Evolutionary conservation across 2,888 invertebrate species (phyloP).

Genomic region (Willowsia nigromaculata): DNA sequence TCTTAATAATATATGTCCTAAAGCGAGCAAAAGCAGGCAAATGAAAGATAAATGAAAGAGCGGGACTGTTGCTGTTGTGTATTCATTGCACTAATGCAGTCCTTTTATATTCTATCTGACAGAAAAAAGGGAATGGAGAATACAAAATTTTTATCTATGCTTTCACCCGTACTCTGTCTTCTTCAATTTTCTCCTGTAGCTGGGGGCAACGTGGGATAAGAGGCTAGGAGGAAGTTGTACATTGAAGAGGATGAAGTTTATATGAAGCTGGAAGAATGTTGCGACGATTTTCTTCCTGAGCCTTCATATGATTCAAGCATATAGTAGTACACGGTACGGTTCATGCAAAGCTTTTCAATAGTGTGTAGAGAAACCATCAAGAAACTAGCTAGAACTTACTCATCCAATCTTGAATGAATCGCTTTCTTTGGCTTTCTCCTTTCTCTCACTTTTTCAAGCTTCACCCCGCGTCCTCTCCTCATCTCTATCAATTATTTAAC

Average conservation of each 20-base stretch:
- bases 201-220: slow-evolving; percentile 41
- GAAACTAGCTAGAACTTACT: neutral
- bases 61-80: neutral
- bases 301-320: neutral
- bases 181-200: slow-evolving; percentile 47
- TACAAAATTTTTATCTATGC: slow-evolving; percentile 43
- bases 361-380: neutral
- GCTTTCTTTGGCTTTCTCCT: slow-evolving; percentile 13
- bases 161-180: slow-evolving; percentile 39
- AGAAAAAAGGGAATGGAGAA: neutral
- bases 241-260: neutral
- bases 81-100: neutral
- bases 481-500: slow-evolving; percentile 67
- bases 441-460: slow-evolving; percentile 13
- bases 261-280: neutral
- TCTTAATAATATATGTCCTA: neutral
- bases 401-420: slow-evolving; percentile 48
- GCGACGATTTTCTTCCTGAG: neutral
- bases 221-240: neutral
- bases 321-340: neutral
- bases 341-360: neutral
- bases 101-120: slow-evolving; percentile 25
- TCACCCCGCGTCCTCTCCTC: slow-evolving; percentile 22
- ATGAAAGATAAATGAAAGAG: neutral
- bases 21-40: neutral